Evolutionary conservation across 2,113 vertebrate genomes (phyloP), one percentile per base, ranked within the genome.

Genomic region (Etia nguti): DNA sequence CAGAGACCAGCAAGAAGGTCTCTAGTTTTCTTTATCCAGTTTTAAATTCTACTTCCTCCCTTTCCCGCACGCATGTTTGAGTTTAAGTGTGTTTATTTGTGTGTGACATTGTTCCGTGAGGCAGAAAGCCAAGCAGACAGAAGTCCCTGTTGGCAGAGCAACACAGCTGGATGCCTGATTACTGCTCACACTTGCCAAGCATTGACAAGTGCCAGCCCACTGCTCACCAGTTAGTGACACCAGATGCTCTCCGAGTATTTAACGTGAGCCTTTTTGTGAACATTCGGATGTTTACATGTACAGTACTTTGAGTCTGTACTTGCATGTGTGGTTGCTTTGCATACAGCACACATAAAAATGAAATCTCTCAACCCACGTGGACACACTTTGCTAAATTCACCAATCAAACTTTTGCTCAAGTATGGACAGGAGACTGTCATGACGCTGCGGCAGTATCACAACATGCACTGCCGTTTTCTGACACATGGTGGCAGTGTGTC

Each of bases 401-500:
- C 50, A 57, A 80, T 88, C 85, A 81, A 79, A 87, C 70, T 83
- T 70, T 84, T 55, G 73, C 46, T 77, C 18, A 65, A 57, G 77
- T 57, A 57, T 13, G 56, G 56, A 48, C 55, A 62, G 79, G 38
- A 57, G 56, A 36, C 65, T 48, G 24, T 82, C 29, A 86, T 87
- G 80, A 84, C 81, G 86, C 82, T 92, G 93, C 91, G 56, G 90
- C 82, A 91, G 41, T 60, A 4, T 82, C 26, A 16, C 9, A 18
- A 20, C 20, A 59, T 92, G 96, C 90, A 93, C 56, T 94, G 80
- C 86, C 52, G 0, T 24, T 6, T 18, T 84, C 20, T 3, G 60
- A 84, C 96, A 95, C 90, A 90, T 83, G 96, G 92, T 90, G 96
- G 94, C 95, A 95, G 86, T 90, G 81, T 92, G 92, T 81, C 82